Percentiles rank a stretch among this genome's conserved stretches.
These are phyloP conservation scores for Anguilla japonica DNA, from an alignment of 2,113 vertebrate genomes.

Conservation along the genomic window DNA sequence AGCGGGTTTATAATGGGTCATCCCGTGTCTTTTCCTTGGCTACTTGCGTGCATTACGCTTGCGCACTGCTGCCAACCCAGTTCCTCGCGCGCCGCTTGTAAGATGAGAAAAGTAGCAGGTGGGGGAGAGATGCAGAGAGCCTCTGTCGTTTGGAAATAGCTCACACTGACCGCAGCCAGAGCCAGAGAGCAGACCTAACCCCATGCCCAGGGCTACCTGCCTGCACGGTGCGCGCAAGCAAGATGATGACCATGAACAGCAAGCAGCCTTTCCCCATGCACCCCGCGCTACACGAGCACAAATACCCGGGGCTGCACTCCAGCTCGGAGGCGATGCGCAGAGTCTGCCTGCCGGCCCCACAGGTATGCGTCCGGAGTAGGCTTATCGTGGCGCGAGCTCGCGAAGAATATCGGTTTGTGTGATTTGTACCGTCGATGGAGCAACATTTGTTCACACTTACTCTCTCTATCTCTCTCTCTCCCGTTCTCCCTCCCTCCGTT, in stretches of 20 bases:
- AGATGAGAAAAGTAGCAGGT: constrained; percentile 77
- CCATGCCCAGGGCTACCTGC: constrained; percentile 75
- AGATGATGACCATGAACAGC: constrained; percentile 92
- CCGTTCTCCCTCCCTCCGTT: constrained; percentile 56
- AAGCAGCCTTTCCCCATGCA: constrained; percentile 93
- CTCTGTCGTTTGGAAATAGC: constrained; percentile 68
- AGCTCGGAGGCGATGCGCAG: constrained; percentile 91
- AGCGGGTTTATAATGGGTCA: neutral
- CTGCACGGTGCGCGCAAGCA: constrained; percentile 69
- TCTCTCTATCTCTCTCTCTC: constrained; percentile 52
- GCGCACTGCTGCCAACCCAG: constrained; percentile 62
- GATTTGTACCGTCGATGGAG: constrained; percentile 60
- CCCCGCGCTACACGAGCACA: constrained; percentile 86
- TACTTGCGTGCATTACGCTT: constrained; percentile 57
- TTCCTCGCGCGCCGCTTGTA: constrained; percentile 74
- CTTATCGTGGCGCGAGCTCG: too few relatives aligned
- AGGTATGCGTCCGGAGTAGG: constrained; percentile 78
- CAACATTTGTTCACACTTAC: constrained; percentile 39
- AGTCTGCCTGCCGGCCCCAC: constrained; percentile 88
- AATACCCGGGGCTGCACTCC: constrained; percentile 84
- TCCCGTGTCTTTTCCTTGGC: neutral
- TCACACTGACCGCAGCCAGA: constrained; percentile 72
- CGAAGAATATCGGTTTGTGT: constrained; percentile 29
- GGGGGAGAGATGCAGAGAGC: constrained; percentile 68
- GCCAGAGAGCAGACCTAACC: constrained; percentile 64